A percentile compares a stretch with the other conserved stretches of the same genome.
These are phyloP conservation scores for Dicyrtomina minuta DNA, from an alignment of 2,888 invertebrate genomes.

Conservation along the genomic window DNA sequence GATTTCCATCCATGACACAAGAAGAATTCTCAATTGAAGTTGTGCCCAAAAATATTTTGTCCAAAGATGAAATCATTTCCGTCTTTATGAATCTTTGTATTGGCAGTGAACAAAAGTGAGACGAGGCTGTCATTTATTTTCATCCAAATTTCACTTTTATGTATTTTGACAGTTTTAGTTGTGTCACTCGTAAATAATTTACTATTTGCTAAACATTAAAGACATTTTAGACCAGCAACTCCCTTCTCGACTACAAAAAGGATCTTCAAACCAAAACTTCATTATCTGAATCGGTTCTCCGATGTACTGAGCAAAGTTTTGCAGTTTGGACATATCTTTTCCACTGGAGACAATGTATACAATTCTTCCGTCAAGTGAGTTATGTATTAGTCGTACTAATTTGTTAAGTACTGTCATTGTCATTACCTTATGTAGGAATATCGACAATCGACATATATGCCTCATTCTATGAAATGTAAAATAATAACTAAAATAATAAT, in stretches of 20 bases:
- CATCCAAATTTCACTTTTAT: neutral
- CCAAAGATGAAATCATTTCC: slow-evolving; percentile 74
- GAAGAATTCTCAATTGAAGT: slow-evolving; percentile 75
- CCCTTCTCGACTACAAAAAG: slow-evolving; percentile 48
- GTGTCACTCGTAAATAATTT: no score
- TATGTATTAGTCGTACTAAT: no score
- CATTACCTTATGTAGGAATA: no score
- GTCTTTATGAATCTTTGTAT: slow-evolving; percentile 66
- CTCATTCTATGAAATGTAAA: no score
- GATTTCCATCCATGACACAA: slow-evolving; percentile 81
- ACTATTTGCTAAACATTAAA: slow-evolving; percentile 28
- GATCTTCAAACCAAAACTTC: slow-evolving; percentile 49
- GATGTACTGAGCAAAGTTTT: slow-evolving; percentile 51
- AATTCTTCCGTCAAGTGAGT: slow-evolving; percentile 47
- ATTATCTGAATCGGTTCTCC: slow-evolving; percentile 47
- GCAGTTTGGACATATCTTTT: slow-evolving; percentile 22
- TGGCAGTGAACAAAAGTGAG: slow-evolving; percentile 47
- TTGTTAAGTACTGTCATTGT: no score
- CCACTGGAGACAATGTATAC: slow-evolving; percentile 36
- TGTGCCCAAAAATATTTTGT: slow-evolving; percentile 72
- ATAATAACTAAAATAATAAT: no score
- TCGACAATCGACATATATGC: no score
- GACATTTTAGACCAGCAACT: slow-evolving; percentile 47
- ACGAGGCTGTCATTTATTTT: no score
- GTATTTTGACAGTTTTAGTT: no score